These are phyloP conservation scores for Drosophila histrio DNA, from an alignment of 2,888 invertebrate species.

Conservation along the genomic window DNA sequence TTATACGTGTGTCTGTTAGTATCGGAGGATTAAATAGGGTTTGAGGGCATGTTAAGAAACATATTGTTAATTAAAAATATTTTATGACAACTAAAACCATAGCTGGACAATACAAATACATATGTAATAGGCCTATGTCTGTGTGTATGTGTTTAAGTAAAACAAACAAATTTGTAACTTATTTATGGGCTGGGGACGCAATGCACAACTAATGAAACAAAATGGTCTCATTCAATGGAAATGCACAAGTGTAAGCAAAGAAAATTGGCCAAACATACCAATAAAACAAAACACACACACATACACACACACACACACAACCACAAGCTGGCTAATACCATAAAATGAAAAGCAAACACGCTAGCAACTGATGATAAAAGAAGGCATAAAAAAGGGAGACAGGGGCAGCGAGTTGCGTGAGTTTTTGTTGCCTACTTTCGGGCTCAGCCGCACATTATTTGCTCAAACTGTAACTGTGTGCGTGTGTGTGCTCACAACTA, in stretches of 20 bases:
- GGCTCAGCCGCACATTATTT: slow-evolving; percentile 54
- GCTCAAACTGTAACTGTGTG: slow-evolving; percentile 1
- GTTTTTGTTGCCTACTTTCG: slow-evolving; percentile 59
- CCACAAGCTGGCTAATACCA: slow-evolving; percentile 48
- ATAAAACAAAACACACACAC: slow-evolving; percentile 12
- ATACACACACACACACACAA: slow-evolving; percentile 10
- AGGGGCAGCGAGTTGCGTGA: slow-evolving; percentile 12
- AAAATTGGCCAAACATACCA: slow-evolving; percentile 29
- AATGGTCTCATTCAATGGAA: slow-evolving; percentile 29
- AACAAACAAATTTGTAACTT: slow-evolving; percentile 35
- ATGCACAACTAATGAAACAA: slow-evolving; percentile 47
- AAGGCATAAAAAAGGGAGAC: background rate
- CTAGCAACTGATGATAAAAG: slow-evolving; percentile 54
- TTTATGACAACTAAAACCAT: slow-evolving; percentile 35
- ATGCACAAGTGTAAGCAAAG: slow-evolving; percentile 30
- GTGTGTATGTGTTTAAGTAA: slow-evolving; percentile 6
- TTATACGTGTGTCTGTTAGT: slow-evolving; percentile 1
- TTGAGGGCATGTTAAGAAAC: slow-evolving; percentile 32
- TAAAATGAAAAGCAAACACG: slow-evolving; percentile 68
- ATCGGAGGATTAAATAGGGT: slow-evolving; percentile 36
- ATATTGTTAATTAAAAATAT: slow-evolving; percentile 71
- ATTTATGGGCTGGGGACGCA: slow-evolving; percentile 41
- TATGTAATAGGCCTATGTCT: background rate
- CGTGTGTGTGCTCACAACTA: slow-evolving; percentile 16
- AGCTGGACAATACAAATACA: background rate